These are phyloP conservation scores for Eretmocerus hayati DNA, from an alignment of 2,888 invertebrate genomes.

Conservation along the genomic window DNA sequence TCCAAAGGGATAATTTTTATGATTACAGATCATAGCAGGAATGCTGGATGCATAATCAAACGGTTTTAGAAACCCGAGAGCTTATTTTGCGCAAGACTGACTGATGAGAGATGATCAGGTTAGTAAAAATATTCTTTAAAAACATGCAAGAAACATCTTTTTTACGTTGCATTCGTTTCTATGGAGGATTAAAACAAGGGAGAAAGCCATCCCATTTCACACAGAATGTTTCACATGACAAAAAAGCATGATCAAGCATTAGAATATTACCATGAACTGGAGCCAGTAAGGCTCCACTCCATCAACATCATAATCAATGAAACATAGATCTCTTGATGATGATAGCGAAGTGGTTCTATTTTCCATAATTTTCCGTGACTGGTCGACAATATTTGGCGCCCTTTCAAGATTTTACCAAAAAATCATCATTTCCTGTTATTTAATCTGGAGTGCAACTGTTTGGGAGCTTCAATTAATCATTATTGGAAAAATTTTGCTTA, in stretches of 20 bases:
- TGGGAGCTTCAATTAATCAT: too few species aligned
- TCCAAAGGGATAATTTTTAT: too few species aligned
- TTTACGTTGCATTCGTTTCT: too few species aligned
- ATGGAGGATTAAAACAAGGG: not conserved
- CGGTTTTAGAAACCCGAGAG: too few species aligned
- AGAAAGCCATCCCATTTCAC: conserved; percentile 3
- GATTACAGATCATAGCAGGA: too few species aligned
- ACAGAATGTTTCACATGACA: conserved; percentile 6
- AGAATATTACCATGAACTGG: conserved; percentile 21
- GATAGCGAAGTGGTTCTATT: conserved; percentile 14
- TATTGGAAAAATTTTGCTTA: conserved; percentile 27
- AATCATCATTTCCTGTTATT: not conserved
- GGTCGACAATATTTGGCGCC: conserved; percentile 12
- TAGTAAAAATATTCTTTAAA: too few species aligned
- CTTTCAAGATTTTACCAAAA: conserved; percentile 6
- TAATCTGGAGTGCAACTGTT: not conserved
- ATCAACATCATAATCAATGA: conserved; percentile 21
- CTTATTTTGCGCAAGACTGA: too few species aligned
- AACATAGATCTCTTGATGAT: conserved; percentile 18
- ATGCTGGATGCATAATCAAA: too few species aligned
- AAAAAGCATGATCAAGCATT: conserved; percentile 1
- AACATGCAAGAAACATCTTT: too few species aligned
- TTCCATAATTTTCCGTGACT: conserved; percentile 19
- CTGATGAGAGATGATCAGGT: too few species aligned
- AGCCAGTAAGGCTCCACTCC: conserved; percentile 24